Conservation (phyloP, 2,797 vertebrate genomes). For the Sebastes variabilis region DNA sequence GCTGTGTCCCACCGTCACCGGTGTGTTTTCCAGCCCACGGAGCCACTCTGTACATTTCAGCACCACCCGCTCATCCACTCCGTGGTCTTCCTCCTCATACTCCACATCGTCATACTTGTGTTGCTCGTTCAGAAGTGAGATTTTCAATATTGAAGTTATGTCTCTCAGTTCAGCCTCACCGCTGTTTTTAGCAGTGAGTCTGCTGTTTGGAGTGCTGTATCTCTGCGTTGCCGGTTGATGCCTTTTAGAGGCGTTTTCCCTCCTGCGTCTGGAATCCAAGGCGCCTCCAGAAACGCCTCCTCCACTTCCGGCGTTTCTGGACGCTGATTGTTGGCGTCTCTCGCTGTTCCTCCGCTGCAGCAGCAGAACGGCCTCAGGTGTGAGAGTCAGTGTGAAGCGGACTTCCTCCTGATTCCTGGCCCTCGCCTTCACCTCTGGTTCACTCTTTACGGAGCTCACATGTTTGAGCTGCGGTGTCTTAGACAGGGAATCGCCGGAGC, state of each 20-base stretch:
- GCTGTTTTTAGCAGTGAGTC: not conserved
- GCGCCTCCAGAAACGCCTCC: not conserved
- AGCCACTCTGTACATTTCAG: constrained; percentile 91
- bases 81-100: constrained; percentile 80
- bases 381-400: constrained; percentile 78
- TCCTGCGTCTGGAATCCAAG: constrained; percentile 49
- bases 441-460: constrained; percentile 2
- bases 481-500: constrained; percentile 39
- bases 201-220: constrained; percentile 12
- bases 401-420: constrained; percentile 47
- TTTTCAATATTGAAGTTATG: constrained; percentile 78
- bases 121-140: constrained; percentile 87
- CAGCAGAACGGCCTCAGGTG: constrained; percentile 82
- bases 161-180: constrained; percentile 38
- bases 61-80: constrained; percentile 81
- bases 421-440: constrained; percentile 33
- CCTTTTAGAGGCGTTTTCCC: constrained; percentile 44
- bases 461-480: constrained; percentile 34
- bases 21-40: constrained; percentile 84
- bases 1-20: constrained; percentile 39
- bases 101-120: constrained; percentile 91
- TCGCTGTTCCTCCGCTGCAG: constrained; percentile 81
- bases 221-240: constrained; percentile 29
- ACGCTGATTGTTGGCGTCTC: constrained; percentile 48
- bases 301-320: constrained; percentile 25